Conservation (phyloP, 2,113 vertebrate species). For the Austrofundulus limnaeus region DNA sequence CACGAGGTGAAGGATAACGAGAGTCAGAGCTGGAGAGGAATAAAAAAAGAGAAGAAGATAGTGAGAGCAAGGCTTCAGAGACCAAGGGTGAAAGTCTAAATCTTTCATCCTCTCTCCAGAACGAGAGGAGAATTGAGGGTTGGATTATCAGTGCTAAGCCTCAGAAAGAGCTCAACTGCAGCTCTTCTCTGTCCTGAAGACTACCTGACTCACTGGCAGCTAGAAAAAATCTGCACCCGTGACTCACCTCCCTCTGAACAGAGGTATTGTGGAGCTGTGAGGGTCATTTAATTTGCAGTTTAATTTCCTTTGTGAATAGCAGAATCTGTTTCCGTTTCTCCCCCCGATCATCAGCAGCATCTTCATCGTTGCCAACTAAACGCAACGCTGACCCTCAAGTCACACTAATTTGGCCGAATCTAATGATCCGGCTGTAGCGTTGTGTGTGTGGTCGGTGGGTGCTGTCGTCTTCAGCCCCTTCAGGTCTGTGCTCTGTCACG, state of each 20-base stretch:
- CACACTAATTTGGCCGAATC: slow-evolving; percentile 7
- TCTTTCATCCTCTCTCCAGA: slow-evolving; percentile 73
- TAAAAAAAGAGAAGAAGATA: slow-evolving; percentile 15
- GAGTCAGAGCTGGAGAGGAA: slow-evolving; percentile 45
- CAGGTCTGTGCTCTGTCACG: slow-evolving; percentile 26
- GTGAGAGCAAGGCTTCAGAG: slow-evolving; percentile 58
- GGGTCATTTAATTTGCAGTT: slow-evolving; percentile 58
- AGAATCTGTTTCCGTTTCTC: slow-evolving; percentile 36
- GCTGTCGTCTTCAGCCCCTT: slow-evolving; percentile 15
- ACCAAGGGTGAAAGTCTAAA: slow-evolving; percentile 73
- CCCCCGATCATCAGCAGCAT: slow-evolving; percentile 22
- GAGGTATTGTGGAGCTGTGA: slow-evolving; percentile 26
- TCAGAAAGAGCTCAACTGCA: slow-evolving; percentile 56
- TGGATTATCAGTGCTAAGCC: slow-evolving; percentile 73
- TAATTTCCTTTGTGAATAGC: slow-evolving; percentile 50
- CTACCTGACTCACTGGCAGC: slow-evolving; percentile 48
- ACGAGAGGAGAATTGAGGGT: slow-evolving; percentile 69
- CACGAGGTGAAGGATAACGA: slow-evolving; percentile 63
- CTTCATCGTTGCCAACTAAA: background rate
- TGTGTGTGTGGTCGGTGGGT: background rate
- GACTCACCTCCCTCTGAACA: slow-evolving; percentile 46
- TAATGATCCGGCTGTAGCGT: background rate
- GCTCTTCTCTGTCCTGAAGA: slow-evolving; percentile 49
- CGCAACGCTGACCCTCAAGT: background rate
- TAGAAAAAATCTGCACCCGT: slow-evolving; percentile 36